A percentile compares a stretch with the other conserved stretches of the same genome.
Conservation (phyloP, 37 sponge, comb jelly and placozoan species). For the Haliclona indistincta region DNA sequence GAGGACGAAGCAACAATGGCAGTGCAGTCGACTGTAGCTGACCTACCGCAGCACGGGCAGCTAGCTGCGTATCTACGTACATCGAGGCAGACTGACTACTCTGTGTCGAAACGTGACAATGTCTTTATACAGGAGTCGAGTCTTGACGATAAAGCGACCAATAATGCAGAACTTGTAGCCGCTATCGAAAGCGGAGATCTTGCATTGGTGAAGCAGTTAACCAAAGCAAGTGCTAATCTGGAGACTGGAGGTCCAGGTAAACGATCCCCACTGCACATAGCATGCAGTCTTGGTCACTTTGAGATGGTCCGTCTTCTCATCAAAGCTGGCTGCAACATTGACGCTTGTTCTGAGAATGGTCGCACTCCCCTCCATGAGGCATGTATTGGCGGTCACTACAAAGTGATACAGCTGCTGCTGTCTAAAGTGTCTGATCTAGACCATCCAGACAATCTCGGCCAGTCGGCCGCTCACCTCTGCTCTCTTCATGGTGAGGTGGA, state of each 20-base stretch:
- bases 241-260: conserved; percentile 10
- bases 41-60: no score
- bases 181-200: no score
- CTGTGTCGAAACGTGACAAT: no score
- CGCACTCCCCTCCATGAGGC: conserved; percentile 82
- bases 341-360: conserved; percentile 32
- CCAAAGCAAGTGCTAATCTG: not conserved
- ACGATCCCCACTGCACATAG: conserved; percentile 61
- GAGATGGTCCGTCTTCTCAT: conserved; percentile 49
- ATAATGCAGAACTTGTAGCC: no score
- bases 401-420: conserved; percentile 41
- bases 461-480: conserved; percentile 69
- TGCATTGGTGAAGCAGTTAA: not conserved
- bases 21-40: no score
- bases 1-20: no score
- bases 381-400: conserved; percentile 62
- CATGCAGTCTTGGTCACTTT: conserved; percentile 52
- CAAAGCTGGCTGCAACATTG: conserved; percentile 33
- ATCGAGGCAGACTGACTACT: no score
- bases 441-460: conserved; percentile 44
- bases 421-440: conserved; percentile 54
- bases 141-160: no score
- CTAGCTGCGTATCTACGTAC: no score
- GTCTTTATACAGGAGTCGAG: not conserved
- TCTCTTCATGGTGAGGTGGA: conserved; percentile 69